Evolutionary conservation across 2,888 invertebrate genomes (phyloP), one percentile per base, ranked within the genome.

Genomic region (Caenorhabditis sinica): DNA sequence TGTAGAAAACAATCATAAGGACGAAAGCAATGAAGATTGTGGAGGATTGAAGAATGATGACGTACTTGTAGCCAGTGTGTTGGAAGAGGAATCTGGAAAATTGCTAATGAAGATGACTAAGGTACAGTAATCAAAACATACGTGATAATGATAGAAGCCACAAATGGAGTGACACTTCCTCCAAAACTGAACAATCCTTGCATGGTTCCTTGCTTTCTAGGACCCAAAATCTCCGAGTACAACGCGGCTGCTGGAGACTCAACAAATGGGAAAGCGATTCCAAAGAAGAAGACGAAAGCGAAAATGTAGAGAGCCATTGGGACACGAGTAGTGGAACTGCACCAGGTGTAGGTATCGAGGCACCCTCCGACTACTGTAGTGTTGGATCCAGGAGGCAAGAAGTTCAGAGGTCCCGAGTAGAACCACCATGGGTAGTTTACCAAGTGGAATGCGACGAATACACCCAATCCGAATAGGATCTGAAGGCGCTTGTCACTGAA

Each of bases 151-250:
- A 89, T 82, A 3, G 87, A 86, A n/a, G 87, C 81, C n/a, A 87
- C 82, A 65, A 87, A 89, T 20, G 86, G 87, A 0, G 87, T 85
- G 43, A 87, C 58, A 58, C 87, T 87, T 28, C 87, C 89, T 15
- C 86, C 84, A 30, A 89, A 88, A 43, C 86, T 83, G 75, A 86
- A 87, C 49, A 89, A 30, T 51, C 89, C 89, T 51, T 89, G 89
- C 89, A 89, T 89, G n/a, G 65, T 82, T 53, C 89, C 89, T 76
- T 89, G 86, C 28, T 86, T 85, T 43, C 89, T 40, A 17, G 89
- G 87, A 6, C 89, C 89, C 23, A 89, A 76, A 63, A 89, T 86
- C 28, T 89, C 86, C 6, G 87, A 86, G 49, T 86, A 89, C 0
- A 89, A 65, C 0, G 89, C 83, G 8, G 85, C 87, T 2, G 86